These are phyloP conservation scores for Cepaea nemoralis DNA, from an alignment of 1,140 invertebrate species.

Conservation along the genomic window DNA sequence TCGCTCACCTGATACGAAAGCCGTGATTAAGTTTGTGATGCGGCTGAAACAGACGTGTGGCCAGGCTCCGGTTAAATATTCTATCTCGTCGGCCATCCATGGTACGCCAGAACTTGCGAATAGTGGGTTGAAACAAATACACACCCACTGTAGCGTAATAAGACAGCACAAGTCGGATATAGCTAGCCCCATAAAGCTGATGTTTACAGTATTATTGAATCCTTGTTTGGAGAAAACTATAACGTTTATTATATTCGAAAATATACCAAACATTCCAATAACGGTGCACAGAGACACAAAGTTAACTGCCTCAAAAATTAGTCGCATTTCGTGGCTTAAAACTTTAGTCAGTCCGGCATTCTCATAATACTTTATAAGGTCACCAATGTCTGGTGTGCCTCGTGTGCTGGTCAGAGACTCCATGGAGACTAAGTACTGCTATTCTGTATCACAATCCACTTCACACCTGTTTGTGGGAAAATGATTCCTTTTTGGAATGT, in stretches of 20 bases:
- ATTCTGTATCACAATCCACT: too few species aligned
- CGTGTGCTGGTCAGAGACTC: too few species aligned
- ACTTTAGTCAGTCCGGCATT: too few species aligned
- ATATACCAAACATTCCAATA: not conserved
- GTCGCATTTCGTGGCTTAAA: not conserved
- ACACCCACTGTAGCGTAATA: not conserved
- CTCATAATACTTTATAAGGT: too few species aligned
- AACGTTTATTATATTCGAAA: not conserved
- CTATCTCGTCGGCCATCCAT: not conserved
- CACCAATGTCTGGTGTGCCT: too few species aligned
- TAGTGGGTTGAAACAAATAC: not conserved
- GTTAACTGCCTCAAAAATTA: not conserved
- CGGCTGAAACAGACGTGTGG: too few species aligned
- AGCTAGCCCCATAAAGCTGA: not conserved
- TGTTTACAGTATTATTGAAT: not conserved
- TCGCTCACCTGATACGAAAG: too few species aligned
- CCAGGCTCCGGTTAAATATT: too few species aligned
- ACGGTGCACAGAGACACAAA: not conserved
- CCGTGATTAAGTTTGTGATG: too few species aligned
- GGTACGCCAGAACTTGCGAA: not conserved
- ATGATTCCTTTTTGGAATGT: too few species aligned
- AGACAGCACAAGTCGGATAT: conserved; percentile 5
- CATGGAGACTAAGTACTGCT: too few species aligned
- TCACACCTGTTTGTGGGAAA: too few species aligned
- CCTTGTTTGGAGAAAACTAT: not conserved